Evolutionary conservation across 2,888 invertebrate species (phyloP).

Genomic region (Macrophya annulata): DNA sequence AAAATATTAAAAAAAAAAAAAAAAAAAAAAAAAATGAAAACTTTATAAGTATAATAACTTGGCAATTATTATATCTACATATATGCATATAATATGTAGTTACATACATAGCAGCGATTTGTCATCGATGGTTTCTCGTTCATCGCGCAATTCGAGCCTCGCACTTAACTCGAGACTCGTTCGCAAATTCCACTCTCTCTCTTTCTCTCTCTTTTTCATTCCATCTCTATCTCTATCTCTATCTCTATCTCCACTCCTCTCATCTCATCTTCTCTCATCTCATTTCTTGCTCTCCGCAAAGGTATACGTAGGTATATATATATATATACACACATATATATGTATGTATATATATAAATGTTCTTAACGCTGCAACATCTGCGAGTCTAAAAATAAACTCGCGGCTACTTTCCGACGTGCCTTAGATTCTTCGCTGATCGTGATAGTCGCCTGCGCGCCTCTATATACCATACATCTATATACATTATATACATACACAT

Average conservation of each 20-base stretch:
- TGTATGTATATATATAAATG: neutral
- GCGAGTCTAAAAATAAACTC: constrained; percentile 47
- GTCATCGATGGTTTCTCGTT: constrained; percentile 1
- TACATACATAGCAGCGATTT: neutral
- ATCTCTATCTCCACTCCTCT: neutral
- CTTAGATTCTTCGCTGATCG: constrained; percentile 38
- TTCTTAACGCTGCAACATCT: constrained; percentile 36
- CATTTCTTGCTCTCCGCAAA: neutral
- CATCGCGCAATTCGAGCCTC: neutral
- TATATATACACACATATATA: neutral
- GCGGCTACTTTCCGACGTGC: constrained; percentile 39
- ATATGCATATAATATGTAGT: too few species aligned
- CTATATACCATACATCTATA: neutral
- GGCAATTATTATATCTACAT: neutral
- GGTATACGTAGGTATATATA: neutral
- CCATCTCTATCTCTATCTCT: neutral
- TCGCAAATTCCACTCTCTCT: constrained; percentile 7
- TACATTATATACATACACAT: neutral
- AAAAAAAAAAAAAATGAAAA: too few species aligned
- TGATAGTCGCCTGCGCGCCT: constrained; percentile 33
- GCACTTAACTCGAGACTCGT: neutral
- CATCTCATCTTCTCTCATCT: neutral
- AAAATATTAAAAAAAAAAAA: too few species aligned
- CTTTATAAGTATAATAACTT: neutral
- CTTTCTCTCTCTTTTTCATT: neutral